phyloP scores from a whole-genome alignment of 2,113 vertebrate species.

The Catagonus wagneri region DNA sequence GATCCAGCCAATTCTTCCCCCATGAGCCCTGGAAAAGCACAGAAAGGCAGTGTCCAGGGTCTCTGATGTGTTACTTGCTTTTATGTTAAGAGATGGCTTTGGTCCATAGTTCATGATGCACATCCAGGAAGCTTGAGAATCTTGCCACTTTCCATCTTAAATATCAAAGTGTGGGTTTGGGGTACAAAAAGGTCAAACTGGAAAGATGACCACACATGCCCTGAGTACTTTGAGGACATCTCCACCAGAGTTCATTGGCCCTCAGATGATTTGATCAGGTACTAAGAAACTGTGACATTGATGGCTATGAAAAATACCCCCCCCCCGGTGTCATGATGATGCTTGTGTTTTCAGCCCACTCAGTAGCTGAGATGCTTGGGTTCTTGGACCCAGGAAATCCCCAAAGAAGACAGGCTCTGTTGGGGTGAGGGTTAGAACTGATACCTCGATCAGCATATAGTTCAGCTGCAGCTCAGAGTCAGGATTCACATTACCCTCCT shows the following conservation, averaged over 20 bases:
- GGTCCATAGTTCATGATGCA: neutral
- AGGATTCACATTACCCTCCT: neutral
- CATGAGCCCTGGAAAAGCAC: neutral
- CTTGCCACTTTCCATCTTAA: neutral
- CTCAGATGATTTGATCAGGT: neutral
- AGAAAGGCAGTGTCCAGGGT: too few relatives aligned
- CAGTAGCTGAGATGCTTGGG: neutral
- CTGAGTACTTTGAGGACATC: too few relatives aligned
- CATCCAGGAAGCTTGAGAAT: neutral
- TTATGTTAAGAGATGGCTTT: neutral
- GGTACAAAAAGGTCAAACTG: neutral
- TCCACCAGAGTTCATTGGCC: neutral
- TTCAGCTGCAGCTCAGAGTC: neutral
- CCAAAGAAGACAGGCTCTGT: neutral
- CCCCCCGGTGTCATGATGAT: neutral
- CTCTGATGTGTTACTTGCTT: neutral
- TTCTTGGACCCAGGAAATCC: constrained; percentile 67
- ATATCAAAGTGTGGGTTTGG: neutral
- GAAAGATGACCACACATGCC: neutral
- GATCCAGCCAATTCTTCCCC: neutral
- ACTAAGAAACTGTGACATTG: constrained; percentile 54
- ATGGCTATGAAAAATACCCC: constrained; percentile 6
- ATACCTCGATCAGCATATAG: neutral
- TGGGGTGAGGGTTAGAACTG: neutral
- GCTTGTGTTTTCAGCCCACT: constrained; percentile 44